Evolutionary conservation across 2,888 invertebrate species (phyloP).

Genomic region (Caenorhabditis sinica): DNA sequence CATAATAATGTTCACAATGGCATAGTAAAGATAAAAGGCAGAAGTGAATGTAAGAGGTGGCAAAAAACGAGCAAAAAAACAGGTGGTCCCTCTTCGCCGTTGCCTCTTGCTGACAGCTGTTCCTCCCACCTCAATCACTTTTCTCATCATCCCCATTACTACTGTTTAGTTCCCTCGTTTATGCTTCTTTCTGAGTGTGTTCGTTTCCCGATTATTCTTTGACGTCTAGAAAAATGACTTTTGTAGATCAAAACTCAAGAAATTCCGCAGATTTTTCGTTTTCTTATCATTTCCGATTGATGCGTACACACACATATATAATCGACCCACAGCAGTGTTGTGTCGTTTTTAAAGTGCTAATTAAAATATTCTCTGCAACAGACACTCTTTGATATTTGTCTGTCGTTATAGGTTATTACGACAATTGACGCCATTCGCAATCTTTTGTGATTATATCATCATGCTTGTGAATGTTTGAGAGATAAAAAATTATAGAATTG

Average conservation of each 20-base stretch:
- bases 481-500: not conserved
- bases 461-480: not conserved
- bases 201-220: slow-evolving; percentile 6
- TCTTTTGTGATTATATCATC: slow-evolving; percentile 13
- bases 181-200: not conserved
- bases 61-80: slow-evolving; percentile 35
- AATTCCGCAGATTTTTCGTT: slow-evolving; percentile 3
- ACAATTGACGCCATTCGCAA: slow-evolving; percentile 47
- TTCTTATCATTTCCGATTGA: slow-evolving; percentile 28
- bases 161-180: slow-evolving; percentile 30
- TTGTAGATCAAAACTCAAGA: slow-evolving; percentile 31
- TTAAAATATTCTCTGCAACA: slow-evolving; percentile 29
- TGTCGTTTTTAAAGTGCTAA: slow-evolving; percentile 11
- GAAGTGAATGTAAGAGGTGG: slow-evolving; percentile 25
- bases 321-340: slow-evolving; percentile 23
- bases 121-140: slow-evolving; percentile 8
- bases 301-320: not conserved
- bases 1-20: slow-evolving; percentile 37
- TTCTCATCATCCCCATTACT: slow-evolving; percentile 21
- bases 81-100: slow-evolving; percentile 30
- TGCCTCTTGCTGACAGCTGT: slow-evolving; percentile 36
- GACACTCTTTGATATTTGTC: slow-evolving; percentile 18
- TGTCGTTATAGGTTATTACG: slow-evolving; percentile 46
- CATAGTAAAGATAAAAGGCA: not conserved
- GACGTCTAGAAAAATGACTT: not conserved